Conservation (phyloP, 35 echinoderm and acorn worm species). For the Lytechinus pictus region DNA sequence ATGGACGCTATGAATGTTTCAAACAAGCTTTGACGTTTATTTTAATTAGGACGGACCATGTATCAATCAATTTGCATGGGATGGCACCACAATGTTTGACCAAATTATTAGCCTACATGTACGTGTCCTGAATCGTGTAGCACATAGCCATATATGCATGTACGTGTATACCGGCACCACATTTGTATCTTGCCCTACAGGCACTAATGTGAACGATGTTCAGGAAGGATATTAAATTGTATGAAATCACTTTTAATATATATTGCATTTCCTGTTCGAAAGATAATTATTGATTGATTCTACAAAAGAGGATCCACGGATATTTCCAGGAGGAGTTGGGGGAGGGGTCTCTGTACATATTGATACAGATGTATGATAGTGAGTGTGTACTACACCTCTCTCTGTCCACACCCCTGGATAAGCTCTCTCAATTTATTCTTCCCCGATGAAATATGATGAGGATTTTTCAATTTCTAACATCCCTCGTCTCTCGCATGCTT, state of each 20-base stretch:
- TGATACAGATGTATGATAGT: neutral
- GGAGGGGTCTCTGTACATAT: too few species aligned
- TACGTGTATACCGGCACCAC: neutral
- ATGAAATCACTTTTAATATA: neutral
- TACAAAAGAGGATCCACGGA: neutral
- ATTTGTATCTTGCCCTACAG: neutral
- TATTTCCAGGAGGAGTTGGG: neutral
- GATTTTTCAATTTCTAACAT: neutral
- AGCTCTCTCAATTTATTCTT: neutral
- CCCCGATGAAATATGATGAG: neutral
- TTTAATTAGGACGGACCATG: neutral
- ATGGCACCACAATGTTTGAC: neutral
- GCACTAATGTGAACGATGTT: neutral
- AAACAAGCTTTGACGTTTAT: slow-evolving; percentile 12
- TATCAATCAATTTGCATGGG: neutral
- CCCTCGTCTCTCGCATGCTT: neutral
- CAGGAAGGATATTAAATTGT: neutral
- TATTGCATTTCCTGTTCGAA: neutral
- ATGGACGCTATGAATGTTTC: neutral
- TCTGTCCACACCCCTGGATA: neutral
- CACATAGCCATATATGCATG: neutral
- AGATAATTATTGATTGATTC: neutral
- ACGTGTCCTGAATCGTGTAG: too few species aligned
- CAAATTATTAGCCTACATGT: neutral
- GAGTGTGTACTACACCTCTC: neutral